Base-by-base conservation (phyloP, 2,113 vertebrate genomes). In the Pipra filicauda region DNA sequence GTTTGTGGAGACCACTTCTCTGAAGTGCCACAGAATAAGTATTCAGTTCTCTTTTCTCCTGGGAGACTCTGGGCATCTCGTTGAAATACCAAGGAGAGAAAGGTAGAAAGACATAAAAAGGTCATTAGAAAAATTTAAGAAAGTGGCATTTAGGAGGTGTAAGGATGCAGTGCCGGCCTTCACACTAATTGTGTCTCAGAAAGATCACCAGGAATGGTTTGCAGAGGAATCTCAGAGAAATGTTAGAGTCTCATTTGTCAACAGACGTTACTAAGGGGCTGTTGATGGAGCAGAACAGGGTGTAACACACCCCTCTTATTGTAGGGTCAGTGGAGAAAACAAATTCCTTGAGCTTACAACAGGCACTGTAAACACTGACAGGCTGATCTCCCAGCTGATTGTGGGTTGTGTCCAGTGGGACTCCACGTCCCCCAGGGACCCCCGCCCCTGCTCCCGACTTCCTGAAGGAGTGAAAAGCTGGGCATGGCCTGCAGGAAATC, bases 71-170 rank as follows among this genome's bases (percentile, higher is more conserved):
- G 77, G 93, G 85, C 19, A 91, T 95, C 90, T 54, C 73, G 79
- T 91, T 92, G 97, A 98, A 98, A 98, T 98, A 98, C 94, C 97
- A 97, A 94, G 54, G 74, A 89, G 67, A 82, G 73, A 78, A 70
- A 88, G 89, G 85, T 28, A 84, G 64, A 91, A 94, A 95, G 89
- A 80, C 72, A 94, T 94, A 70, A 87, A 98, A 98, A 98, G 96
- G 97, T 97, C 61, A 39, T 95, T 96, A 94, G 95, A 95, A 92
- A 97, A 93, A 89, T 61, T 71, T 6, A 69, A 94, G 95, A 85
- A 97, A 95, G 81, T 96, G 97, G 93, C 96, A 97, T 98, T 98
- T 97, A 92, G 85, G 66, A 89, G 84, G 83, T 16, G 54, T 81
- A 78, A 88, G 74, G 75, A 28, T 84, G 52, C 37, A 74, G 28